Evolutionary conservation across 2,113 vertebrate species (phyloP), one percentile per base, ranked within the genome.

Genomic region (Taxidea taxus): DNA sequence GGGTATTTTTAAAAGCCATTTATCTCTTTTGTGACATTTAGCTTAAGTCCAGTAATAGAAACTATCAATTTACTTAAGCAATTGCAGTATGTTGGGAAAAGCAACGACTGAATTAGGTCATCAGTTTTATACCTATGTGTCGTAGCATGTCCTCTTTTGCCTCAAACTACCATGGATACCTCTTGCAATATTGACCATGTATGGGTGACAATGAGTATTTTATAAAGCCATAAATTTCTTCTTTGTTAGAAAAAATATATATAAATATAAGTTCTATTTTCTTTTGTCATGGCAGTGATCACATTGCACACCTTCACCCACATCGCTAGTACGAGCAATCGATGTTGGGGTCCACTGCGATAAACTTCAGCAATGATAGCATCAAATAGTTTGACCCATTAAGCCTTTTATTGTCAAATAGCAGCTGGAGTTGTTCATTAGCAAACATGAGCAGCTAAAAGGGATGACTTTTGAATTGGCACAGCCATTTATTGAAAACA

Each of bases 41-140:
- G 23, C 56, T 91, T 87, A 93, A 91, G 11, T 39, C 11, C 51
- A 6, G 18, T 44, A 78, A 90, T 47, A 64, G 37, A 94, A 94
- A 78, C 29, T 72, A 29, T 39, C 70, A 34, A 88, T 85, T 95
- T 91, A 87, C 31, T 54, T 85, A 37, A 68, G 49, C 25, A 85
- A 80, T 11, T 29, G 1, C 15, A 78, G 7, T 91, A 8, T 72
- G 44, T 86, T 86, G 37, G 31, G 42, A 64, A 82, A 94, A 94
- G 47, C 27, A 27, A 87, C 25, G 51, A 81, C 54, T 93, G 20
- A 90, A 7, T 58, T 77, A 64, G 42, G 51, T 89, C 18, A 62
- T 10, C 29, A 58, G 23, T 92, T 95, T 94, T 92, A 87, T 92
- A 95, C 54, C 29, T 93, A 39, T 23, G 10, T 88, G 62, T 87